Evolutionary conservation across 2,888 invertebrate genomes (phyloP).

Genomic region (Yponomeuta sedellus): DNA sequence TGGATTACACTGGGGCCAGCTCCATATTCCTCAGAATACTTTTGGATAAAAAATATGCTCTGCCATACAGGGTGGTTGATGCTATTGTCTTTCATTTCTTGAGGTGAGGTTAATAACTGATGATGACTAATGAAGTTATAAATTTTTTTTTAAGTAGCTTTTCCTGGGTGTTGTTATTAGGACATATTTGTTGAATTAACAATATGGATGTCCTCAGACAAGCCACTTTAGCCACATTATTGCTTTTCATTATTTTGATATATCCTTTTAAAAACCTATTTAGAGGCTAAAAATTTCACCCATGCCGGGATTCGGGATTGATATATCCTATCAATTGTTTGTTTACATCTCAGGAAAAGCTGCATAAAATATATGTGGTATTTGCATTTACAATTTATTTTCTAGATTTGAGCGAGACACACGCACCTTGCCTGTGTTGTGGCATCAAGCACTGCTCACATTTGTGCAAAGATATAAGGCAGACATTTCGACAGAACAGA

Average conservation of each 20-base stretch:
- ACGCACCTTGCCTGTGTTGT: conserved; percentile 93
- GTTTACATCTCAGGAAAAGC: no score
- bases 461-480: conserved; percentile 97
- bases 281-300: no score
- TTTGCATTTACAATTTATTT: conserved; percentile 16
- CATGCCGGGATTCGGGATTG: no score
- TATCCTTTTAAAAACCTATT: no score
- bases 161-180: no score
- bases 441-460: conserved; percentile 96
- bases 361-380: not conserved
- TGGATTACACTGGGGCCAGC: conserved; percentile 97
- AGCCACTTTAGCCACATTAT: no score
- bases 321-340: no score
- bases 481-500: conserved; percentile 95
- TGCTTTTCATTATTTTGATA: no score
- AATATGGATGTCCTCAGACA: no score
- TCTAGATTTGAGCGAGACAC: conserved; percentile 88
- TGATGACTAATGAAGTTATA: not conserved
- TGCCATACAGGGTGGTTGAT: conserved; percentile 96
- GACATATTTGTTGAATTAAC: no score
- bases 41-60: conserved; percentile 97
- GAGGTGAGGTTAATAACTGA: conserved; percentile 72
- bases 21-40: conserved; percentile 96
- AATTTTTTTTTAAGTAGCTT: no score
- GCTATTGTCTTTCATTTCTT: conserved; percentile 96